Base-by-base conservation (phyloP, 2,113 vertebrate genomes). In the Cnemophilus loriae region DNA sequence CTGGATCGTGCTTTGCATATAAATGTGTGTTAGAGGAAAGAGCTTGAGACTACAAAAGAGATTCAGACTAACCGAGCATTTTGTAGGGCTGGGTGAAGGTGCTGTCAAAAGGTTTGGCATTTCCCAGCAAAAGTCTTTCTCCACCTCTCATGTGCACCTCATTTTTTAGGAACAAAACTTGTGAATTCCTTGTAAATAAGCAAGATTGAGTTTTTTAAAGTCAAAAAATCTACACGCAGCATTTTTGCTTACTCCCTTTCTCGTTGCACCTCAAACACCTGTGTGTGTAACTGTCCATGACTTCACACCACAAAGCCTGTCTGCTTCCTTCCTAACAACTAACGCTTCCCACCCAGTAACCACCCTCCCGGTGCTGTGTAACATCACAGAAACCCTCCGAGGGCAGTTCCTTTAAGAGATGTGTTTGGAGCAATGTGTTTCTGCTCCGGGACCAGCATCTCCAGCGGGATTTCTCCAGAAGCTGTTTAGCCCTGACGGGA, bases 401-500 rank as follows among this genome's bases (percentile, higher is more conserved):
- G 80, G 59, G 56, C 30, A 83, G 30, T 13, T 78, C 70, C 76
- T 88, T 89, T 59, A 89, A 85, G 85, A 71, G 47, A 65, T 41
- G 41, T 33, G 46, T 33, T 80, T 94, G 63, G 39, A 90, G 80
- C 67, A 91, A 70, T 64, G 28, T n/a, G 42, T 13, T 80, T 91
- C 68, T 84, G 76, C 87, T 85, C 55, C 17, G 73, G 90, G 88
- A 87, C 20, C 61, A 92, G 52, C 14, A 78, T 35, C 84, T 94
- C 42, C 82, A 80, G 57, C 39, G 85, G 93, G 78, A 83, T 86
- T 87, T 84, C 95, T 27, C 39, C 28, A 67, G 83, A 57, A 95
- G 75, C 71, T 73, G 37, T 65, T 92, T 16, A 52, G 14, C 47
- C 26, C 83, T 74, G 71, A 56, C 84, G 65, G 33, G 53, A 63